Evolutionary conservation across 2,797 vertebrate genomes (phyloP).

Genomic region (Lateolabrax maculatus): DNA sequence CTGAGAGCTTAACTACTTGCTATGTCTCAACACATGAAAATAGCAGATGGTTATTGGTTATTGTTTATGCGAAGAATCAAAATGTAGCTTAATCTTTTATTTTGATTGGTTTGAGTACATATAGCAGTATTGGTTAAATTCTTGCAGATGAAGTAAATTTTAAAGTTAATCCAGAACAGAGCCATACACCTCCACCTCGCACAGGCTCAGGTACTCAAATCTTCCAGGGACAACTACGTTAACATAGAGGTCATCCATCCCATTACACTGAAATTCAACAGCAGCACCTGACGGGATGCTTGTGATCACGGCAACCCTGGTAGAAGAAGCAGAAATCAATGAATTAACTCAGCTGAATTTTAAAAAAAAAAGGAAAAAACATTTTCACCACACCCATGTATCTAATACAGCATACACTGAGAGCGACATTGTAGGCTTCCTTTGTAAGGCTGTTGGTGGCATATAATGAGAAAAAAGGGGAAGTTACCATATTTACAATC

Average conservation of each 20-base stretch:
- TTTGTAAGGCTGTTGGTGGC: neutral
- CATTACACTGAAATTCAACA: constrained; percentile 35
- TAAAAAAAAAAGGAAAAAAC: no score
- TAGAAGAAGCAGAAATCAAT: neutral
- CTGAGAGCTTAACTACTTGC: no score
- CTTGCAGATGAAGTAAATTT: neutral
- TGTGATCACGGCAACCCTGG: constrained; percentile 31
- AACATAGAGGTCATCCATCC: constrained; percentile 58
- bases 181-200: constrained; percentile 63
- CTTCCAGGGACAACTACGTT: constrained; percentile 43
- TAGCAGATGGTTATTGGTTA: no score
- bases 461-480: neutral
- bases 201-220: constrained; percentile 8
- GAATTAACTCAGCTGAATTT: neutral
- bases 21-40: no score
- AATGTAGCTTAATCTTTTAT: neutral
- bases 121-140: neutral
- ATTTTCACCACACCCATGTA: neutral
- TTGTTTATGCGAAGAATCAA: neutral
- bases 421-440: neutral
- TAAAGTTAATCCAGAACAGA: constrained; percentile 26
- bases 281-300: neutral
- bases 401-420: neutral
- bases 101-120: neutral
- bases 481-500: neutral